phyloP scores from a whole-genome alignment of 2,888 invertebrate genomes.

The Scaptodrosophila latifasciaeformis region DNA sequence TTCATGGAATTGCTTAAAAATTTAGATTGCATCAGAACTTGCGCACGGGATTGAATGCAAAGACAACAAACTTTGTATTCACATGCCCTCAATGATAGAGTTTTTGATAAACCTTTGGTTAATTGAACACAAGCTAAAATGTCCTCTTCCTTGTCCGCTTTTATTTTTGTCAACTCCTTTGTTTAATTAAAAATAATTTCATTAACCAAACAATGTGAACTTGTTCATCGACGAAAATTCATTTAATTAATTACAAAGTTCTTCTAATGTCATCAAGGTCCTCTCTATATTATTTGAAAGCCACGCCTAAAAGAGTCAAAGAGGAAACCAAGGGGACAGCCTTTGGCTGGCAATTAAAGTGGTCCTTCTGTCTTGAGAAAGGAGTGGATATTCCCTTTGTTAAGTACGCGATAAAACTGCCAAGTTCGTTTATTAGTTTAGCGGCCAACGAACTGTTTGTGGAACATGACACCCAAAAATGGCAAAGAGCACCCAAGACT shows the following conservation, averaged over 20 bases:
- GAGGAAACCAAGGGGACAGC: not conserved
- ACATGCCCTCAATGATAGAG: too few relatives aligned
- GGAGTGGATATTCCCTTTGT: slow-evolving; percentile 1
- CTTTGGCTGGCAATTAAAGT: slow-evolving; percentile 6
- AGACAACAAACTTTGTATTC: too few relatives aligned
- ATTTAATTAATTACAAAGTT: not conserved
- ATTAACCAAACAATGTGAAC: too few relatives aligned
- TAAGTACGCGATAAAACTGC: slow-evolving; percentile 4
- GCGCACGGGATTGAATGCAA: too few relatives aligned
- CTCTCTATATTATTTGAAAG: not conserved
- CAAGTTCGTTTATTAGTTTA: slow-evolving; percentile 12
- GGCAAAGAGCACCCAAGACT: not conserved
- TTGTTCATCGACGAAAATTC: too few relatives aligned
- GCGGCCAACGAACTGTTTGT: slow-evolving; percentile 9
- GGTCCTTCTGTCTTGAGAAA: too few relatives aligned
- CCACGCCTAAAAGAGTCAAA: not conserved
- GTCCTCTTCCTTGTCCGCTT: too few relatives aligned
- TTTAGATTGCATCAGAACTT: slow-evolving; percentile 5
- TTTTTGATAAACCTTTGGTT: too few relatives aligned
- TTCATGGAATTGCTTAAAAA: slow-evolving; percentile 19
- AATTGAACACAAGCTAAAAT: too few relatives aligned
- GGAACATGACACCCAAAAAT: not conserved
- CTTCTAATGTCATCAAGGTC: not conserved
- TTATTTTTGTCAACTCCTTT: not conserved
- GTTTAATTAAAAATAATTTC: too few relatives aligned